Evolutionary conservation across 2,888 invertebrate genomes (phyloP).

Genomic region (Trissolcus japonicus): DNA sequence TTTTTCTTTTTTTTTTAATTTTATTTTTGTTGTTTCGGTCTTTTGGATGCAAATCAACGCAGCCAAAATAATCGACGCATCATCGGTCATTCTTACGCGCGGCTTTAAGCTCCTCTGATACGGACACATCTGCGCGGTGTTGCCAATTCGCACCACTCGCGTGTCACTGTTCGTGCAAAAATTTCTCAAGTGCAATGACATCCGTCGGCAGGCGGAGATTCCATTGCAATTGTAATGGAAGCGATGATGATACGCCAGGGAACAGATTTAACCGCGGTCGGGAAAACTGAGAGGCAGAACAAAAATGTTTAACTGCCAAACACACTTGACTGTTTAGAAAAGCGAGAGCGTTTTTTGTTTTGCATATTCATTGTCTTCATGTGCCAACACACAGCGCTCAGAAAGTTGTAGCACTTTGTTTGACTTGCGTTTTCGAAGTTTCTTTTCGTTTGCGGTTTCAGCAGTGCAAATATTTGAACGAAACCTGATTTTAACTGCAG

Average conservation of each 20-base stretch:
- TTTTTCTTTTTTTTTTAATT: background rate
- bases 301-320: slow-evolving; percentile 12
- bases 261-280: slow-evolving; percentile 3
- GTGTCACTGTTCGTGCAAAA: slow-evolving; percentile 51
- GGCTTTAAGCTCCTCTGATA: slow-evolving; percentile 17
- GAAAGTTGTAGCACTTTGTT: background rate
- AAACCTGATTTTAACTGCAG: background rate
- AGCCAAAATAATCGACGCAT: slow-evolving; percentile 45
- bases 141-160: slow-evolving; percentile 45
- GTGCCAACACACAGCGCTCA: background rate
- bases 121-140: slow-evolving; percentile 42
- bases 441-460: background rate
- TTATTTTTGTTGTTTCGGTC: slow-evolving; percentile 5
- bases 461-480: slow-evolving; percentile 5
- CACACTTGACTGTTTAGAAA: slow-evolving; percentile 12
- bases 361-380: slow-evolving; percentile 10
- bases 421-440: slow-evolving; percentile 1
- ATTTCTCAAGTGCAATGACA: slow-evolving; percentile 50
- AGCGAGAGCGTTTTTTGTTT: slow-evolving; percentile 8
- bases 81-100: slow-evolving; percentile 44
- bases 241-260: slow-evolving; percentile 25
- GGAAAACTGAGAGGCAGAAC: background rate
- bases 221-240: slow-evolving; percentile 42
- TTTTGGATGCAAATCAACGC: slow-evolving; percentile 52
- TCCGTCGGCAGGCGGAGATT: slow-evolving; percentile 32